Conservation (phyloP, 2,888 invertebrate genomes). For the Bellardia pandia region DNA sequence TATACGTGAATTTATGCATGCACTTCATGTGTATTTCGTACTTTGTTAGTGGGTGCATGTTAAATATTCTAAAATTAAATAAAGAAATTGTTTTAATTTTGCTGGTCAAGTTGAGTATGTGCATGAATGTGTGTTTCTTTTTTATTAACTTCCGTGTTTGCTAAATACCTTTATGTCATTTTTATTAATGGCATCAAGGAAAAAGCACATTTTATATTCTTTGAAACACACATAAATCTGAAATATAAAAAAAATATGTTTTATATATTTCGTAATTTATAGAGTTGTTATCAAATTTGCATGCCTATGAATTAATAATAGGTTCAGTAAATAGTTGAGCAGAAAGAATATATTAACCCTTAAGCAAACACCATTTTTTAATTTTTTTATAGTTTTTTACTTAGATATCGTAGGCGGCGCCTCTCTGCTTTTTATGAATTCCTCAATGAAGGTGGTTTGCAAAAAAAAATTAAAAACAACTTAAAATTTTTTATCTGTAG, state of each 20-base stretch:
- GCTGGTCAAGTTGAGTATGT: constrained; percentile 11
- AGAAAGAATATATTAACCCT: neutral
- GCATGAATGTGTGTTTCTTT: neutral
- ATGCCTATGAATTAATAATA: constrained; percentile 1
- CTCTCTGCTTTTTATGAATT: no score
- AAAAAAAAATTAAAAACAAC: no score
- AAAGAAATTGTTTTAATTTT: no score
- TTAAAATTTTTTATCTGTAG: no score
- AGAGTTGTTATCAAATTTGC: neutral
- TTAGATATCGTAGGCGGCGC: no score
- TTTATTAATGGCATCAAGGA: neutral
- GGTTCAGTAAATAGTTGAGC: neutral
- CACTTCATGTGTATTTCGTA: neutral
- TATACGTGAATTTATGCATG: neutral
- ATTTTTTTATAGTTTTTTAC: no score
- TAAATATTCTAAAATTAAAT: neutral
- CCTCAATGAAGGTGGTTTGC: no score
- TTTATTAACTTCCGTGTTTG: constrained; percentile 49
- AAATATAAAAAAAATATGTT: neutral
- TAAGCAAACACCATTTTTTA: no score
- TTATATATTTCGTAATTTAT: neutral
- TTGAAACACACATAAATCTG: neutral
- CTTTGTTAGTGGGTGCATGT: constrained; percentile 19
- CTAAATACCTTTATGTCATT: constrained; percentile 32
- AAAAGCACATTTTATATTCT: neutral